Percentiles rank a stretch among this genome's conserved stretches.
Evolutionary conservation across 2,888 invertebrate genomes (phyloP).

Genomic region (Hypercompe scribonia): DNA sequence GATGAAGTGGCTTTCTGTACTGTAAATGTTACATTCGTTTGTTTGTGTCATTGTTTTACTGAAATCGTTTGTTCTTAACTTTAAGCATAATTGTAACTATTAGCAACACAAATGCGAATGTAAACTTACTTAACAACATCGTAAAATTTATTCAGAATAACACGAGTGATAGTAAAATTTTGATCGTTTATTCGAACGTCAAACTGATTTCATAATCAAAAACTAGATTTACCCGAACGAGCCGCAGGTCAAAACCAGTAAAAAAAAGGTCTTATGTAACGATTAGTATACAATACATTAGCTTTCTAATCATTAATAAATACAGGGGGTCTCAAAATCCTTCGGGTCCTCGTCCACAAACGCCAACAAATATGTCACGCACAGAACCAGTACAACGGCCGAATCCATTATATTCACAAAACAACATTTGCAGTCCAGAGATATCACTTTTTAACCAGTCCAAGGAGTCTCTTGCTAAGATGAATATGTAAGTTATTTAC

Average conservation of each 20-base stretch:
- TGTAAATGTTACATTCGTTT: too few species aligned
- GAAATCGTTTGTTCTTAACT: not conserved
- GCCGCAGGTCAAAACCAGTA: not conserved
- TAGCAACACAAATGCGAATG: too few species aligned
- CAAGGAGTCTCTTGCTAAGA: slow-evolving; percentile 74
- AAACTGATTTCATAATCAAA: not conserved
- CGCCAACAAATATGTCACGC: slow-evolving; percentile 40
- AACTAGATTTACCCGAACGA: not conserved
- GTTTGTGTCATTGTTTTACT: too few species aligned
- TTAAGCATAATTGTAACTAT: not conserved
- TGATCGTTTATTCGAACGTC: not conserved
- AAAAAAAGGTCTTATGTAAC: not conserved
- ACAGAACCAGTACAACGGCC: slow-evolving; percentile 38
- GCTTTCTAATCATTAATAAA: not conserved
- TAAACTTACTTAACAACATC: too few species aligned
- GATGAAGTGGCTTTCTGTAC: too few species aligned
- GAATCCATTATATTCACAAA: slow-evolving; percentile 44
- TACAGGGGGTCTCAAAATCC: slow-evolving; percentile 49
- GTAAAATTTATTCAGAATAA: too few species aligned
- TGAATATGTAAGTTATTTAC: slow-evolving; percentile 68
- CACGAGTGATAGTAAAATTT: not conserved
- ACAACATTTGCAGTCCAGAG: slow-evolving; percentile 65
- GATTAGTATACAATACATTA: not conserved
- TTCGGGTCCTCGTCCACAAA: slow-evolving; percentile 45
- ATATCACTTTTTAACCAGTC: slow-evolving; percentile 80